A percentile compares a stretch with the other conserved stretches of the same genome.
phyloP scores from a whole-genome alignment of 2,113 vertebrate species.

The Cebus imitator region DNA sequence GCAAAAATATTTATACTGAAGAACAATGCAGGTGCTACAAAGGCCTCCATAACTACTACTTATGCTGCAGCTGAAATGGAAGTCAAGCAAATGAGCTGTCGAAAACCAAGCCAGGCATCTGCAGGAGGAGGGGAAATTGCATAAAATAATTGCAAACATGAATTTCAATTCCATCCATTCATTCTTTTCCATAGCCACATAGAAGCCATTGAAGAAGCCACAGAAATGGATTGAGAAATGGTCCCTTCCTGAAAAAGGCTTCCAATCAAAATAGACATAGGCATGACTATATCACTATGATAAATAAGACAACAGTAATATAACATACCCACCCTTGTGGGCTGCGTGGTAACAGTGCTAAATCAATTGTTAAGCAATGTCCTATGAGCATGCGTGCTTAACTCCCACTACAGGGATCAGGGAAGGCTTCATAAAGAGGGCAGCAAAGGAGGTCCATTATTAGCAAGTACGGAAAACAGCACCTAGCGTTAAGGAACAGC shows the following conservation, averaged over 20 bases:
- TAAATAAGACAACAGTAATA: background rate
- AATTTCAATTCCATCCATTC: background rate
- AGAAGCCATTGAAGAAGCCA: background rate
- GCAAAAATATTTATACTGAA: slow-evolving; percentile 77
- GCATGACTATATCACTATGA: background rate
- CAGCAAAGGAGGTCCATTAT: background rate
- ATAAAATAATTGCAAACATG: background rate
- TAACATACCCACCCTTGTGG: background rate
- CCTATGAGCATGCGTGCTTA: background rate
- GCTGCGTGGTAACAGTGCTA: background rate
- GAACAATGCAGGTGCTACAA: slow-evolving; percentile 67
- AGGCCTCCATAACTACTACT: slow-evolving; percentile 77
- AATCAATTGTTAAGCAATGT: background rate
- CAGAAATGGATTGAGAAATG: background rate
- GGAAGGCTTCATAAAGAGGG: background rate
- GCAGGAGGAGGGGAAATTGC: background rate
- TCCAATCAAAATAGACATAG: background rate
- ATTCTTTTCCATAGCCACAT: background rate
- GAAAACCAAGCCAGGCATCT: slow-evolving; percentile 20
- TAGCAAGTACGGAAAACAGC: background rate
- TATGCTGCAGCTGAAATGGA: slow-evolving; percentile 55
- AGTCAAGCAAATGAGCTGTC: slow-evolving; percentile 63
- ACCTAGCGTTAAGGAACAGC: background rate
- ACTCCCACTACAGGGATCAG: background rate
- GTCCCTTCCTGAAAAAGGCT: background rate